Evolutionary conservation across 2,797 vertebrate genomes (phyloP).

Genomic region (Knipowitschia caucasica): DNA sequence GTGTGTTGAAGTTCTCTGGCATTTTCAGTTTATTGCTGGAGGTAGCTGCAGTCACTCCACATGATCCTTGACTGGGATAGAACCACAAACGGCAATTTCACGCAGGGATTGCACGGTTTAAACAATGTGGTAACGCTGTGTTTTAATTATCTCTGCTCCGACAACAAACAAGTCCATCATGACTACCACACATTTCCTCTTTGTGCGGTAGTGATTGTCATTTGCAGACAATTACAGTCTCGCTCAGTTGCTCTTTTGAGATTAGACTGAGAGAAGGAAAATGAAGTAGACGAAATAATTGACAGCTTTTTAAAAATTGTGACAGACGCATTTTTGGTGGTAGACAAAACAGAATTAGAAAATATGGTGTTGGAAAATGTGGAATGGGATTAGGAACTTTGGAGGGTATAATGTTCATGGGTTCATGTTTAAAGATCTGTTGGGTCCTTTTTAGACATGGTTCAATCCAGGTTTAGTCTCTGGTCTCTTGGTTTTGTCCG

Average conservation of each 20-base stretch:
- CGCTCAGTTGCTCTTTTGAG: slow-evolving; percentile 8
- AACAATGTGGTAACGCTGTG: neutral
- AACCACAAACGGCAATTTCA: neutral
- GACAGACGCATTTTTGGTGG: slow-evolving; percentile 2
- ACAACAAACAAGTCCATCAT: neutral
- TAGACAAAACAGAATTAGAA: slow-evolving; percentile 1
- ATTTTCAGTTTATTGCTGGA: neutral
- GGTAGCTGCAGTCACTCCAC: neutral
- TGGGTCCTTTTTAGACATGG: no score
- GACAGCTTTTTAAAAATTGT: slow-evolving; percentile 14
- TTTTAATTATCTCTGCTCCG: neutral
- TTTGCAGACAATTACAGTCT: slow-evolving; percentile 30
- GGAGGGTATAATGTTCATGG: no score
- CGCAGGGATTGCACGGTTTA: neutral
- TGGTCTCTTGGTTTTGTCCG: neutral
- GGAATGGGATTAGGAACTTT: neutral
- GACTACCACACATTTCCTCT: slow-evolving; percentile 21
- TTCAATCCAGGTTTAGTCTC: no score
- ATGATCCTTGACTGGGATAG: neutral
- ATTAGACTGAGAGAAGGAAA: slow-evolving; percentile 10
- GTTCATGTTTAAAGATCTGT: neutral
- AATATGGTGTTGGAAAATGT: neutral
- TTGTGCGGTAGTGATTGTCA: slow-evolving; percentile 16
- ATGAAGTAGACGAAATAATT: slow-evolving; percentile 17
- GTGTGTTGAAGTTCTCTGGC: no score